Base-by-base conservation (phyloP, 2,888 invertebrate species). In the Girardia tigrina region DNA sequence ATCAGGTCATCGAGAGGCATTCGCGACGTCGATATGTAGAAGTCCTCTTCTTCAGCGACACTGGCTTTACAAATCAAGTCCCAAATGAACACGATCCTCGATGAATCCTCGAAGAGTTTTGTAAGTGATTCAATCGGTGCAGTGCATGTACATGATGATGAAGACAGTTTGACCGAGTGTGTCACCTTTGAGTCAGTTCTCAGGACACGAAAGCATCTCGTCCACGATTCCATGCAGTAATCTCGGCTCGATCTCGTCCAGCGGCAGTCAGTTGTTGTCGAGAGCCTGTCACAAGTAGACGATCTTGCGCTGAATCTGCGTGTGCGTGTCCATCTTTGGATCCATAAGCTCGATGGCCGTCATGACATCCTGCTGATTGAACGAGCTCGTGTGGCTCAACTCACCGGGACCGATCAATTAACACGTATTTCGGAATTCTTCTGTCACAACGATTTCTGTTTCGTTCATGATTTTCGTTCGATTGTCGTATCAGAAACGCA, bases 331-430 rank as follows among this genome's bases (percentile, higher is more conserved):
- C 97, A 98, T 98, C 87, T 97, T 98, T 0, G 97, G 95, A 83
- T 98, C 97, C 97, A 97, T 97, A 91, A 98, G 94, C 85, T 98
- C 97, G 80, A 98, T 97, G 0, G 97, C 97, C 0, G 95, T 94
- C 97, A 98, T 98, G 0, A 95, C 97, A 84, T 98, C 97, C 85
- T 93, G 93, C 42, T 98, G 86, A 26, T 83, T 83, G 80, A 85
- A 85, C 76, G 82, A 83, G 77, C 92, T 26, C 87, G 94, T 93
- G 81, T 94, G 94, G 6, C 94, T 86, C 29, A 95, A 85, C 84
- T 95, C 94, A 0, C 95, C 95, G 73, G 94, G 86, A 80, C 90
- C 87, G 77, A 95, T 86, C 81, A 91, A 92, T 20, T 78, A 75
- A 69, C 82, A 80, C 0, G 82, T 82, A 20, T 78, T 77, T 28